Percentiles rank a stretch among this genome's conserved stretches.
Conservation (phyloP, 2,113 vertebrate species). For the Martes martes region DNA sequence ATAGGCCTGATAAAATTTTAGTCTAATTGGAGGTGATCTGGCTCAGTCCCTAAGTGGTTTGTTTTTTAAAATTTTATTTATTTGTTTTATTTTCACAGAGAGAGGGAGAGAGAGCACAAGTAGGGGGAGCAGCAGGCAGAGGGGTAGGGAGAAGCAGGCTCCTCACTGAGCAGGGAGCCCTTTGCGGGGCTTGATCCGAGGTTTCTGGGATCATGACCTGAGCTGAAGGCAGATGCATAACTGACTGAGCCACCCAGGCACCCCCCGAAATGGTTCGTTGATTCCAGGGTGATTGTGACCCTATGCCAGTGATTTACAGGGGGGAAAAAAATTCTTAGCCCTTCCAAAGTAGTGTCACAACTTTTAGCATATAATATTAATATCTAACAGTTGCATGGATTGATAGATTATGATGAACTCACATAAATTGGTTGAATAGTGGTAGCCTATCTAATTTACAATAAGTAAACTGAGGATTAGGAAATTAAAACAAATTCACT, state of each 20-base stretch:
- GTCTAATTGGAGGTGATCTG: background rate
- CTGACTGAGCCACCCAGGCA: background rate
- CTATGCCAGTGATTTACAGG: background rate
- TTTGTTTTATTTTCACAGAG: background rate
- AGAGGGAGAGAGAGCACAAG: background rate
- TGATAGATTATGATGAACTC: background rate
- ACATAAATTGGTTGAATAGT: background rate
- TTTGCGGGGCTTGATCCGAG: background rate
- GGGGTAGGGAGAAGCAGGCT: background rate
- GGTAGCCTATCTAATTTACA: constrained; percentile 13
- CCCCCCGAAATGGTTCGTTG: background rate
- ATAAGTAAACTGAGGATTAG: background rate
- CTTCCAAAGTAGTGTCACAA: background rate
- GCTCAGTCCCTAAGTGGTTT: background rate
- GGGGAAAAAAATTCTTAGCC: background rate
- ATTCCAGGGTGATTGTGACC: background rate
- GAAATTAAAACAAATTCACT: background rate
- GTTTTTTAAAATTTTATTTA: background rate
- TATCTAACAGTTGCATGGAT: background rate
- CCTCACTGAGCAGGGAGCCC: background rate
- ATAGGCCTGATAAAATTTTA: background rate
- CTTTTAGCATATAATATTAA: background rate
- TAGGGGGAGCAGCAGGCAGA: background rate
- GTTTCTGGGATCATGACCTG: background rate
- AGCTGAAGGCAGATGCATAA: background rate